Evolutionary conservation across 2,888 invertebrate genomes (phyloP).

Genomic region (Noctua janthe): DNA sequence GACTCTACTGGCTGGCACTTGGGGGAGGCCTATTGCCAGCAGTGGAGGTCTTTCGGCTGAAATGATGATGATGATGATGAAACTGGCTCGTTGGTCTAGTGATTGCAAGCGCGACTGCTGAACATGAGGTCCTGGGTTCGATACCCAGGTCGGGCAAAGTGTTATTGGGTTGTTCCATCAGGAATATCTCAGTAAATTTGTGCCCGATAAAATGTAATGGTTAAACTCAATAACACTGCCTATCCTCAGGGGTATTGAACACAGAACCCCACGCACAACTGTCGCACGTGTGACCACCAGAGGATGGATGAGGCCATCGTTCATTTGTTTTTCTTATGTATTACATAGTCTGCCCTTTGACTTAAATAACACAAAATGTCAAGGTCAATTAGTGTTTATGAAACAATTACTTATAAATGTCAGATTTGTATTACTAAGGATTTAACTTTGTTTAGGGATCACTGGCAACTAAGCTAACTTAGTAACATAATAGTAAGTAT

Average conservation of each 20-base stretch:
- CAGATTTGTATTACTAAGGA: background rate
- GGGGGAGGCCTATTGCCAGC: too few relatives aligned
- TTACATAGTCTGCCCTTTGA: constrained; percentile 9
- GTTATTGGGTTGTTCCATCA: background rate
- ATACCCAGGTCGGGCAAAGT: background rate
- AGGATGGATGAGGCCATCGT: too few relatives aligned
- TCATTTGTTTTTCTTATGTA: background rate
- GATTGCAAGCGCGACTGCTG: background rate
- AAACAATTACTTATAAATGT: constrained; percentile 13
- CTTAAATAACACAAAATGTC: background rate
- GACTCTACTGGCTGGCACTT: too few relatives aligned
- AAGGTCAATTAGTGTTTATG: background rate
- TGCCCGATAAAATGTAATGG: background rate
- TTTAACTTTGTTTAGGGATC: constrained; percentile 4
- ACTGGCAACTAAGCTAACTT: background rate
- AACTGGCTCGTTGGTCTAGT: background rate
- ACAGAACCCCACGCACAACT: background rate
- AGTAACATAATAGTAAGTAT: too few relatives aligned
- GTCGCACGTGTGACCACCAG: too few relatives aligned
- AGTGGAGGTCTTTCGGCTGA: too few relatives aligned
- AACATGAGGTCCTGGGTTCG: background rate
- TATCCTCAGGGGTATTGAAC: background rate
- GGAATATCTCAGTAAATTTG: background rate
- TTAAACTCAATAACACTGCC: background rate
- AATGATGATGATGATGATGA: too few relatives aligned